Conservation (phyloP, 2,113 vertebrate genomes). For the Brienomyrus brachyistius region DNA sequence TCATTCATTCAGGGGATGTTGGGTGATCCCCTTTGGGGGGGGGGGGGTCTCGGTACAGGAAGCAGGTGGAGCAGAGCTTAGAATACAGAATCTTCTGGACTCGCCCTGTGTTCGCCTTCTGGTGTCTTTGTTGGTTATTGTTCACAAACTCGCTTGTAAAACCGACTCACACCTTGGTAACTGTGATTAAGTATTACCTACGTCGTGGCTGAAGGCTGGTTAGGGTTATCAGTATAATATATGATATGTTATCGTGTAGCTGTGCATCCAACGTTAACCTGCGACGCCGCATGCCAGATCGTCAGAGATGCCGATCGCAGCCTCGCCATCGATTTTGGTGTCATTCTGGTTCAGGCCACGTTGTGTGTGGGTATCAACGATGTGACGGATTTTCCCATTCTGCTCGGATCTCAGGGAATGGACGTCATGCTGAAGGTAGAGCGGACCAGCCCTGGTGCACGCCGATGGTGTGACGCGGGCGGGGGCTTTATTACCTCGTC, state of each 20-base stretch:
- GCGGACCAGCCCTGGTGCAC: background rate
- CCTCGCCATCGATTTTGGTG: background rate
- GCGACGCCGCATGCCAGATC: background rate
- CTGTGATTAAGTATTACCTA: background rate
- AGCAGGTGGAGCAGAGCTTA: background rate
- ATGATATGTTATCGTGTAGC: background rate
- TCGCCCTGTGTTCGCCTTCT: background rate
- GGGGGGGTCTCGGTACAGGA: background rate
- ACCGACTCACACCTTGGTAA: background rate
- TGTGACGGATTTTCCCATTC: background rate
- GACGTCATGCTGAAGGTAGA: background rate
- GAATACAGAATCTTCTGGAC: background rate
- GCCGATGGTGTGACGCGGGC: background rate
- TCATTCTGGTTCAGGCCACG: background rate
- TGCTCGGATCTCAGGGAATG: background rate
- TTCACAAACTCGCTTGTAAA: background rate
- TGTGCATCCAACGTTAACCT: background rate
- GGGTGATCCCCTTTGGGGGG: background rate
- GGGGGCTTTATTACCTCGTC: background rate
- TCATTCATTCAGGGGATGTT: background rate
- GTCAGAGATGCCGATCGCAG: background rate
- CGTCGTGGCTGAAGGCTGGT: background rate
- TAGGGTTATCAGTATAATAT: too few relatives aligned
- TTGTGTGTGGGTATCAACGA: background rate
- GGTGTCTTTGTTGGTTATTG: background rate